Base-by-base conservation (phyloP, 2,113 vertebrate species). In the Eublepharis macularius region DNA sequence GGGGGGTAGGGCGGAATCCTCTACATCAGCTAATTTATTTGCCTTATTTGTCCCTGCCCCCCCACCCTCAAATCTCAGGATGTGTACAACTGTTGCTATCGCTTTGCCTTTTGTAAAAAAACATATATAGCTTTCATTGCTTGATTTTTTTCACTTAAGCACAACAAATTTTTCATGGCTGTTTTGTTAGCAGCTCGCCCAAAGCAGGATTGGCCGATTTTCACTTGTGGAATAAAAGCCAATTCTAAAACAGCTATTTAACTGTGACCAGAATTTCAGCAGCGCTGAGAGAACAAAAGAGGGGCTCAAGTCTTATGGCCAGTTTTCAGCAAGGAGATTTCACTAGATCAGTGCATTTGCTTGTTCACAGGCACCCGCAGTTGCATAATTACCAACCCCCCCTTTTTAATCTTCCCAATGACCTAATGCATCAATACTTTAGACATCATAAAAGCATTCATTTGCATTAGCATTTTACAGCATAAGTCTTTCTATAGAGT, bases 71-170 rank as follows among this genome's bases (percentile, higher is more conserved):
- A n/a, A 96, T 95, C 96, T 96, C 95, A 95, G 82, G 83, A 94
- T 92, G 93, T 79, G 94, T 87, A 97, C 95, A 97, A 96, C 93
- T 84, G 26, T n/a, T 89, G 85, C 95, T 94, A 96, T 97, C 98
- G 97, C 98, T 95, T 92, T 87, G 54, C 24, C 39, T 34, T 39
- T 47, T 26, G 7, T 75, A 65, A 75, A 83, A 83, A 34, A 17
- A 75, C 65, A 32, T 60, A 36, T 26, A 19, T 21, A 21, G 14
- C 32, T 54, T 9, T 11, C 36, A 45, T 26, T 34, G 24, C 5
- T 26, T 34, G 4, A 2, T 29, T 6, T 54, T 11, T 36, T 36
- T 81, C 45, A 80, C n/a, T 39, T 39, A 47, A 57, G 57, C 11
- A 21, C 91, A 95, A 97, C 60, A 96, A 92, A 95, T 94, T 94